Evolutionary conservation across 92 coral and sea anemone species (phyloP).

Genomic region (Palythoa heliodiscus): DNA sequence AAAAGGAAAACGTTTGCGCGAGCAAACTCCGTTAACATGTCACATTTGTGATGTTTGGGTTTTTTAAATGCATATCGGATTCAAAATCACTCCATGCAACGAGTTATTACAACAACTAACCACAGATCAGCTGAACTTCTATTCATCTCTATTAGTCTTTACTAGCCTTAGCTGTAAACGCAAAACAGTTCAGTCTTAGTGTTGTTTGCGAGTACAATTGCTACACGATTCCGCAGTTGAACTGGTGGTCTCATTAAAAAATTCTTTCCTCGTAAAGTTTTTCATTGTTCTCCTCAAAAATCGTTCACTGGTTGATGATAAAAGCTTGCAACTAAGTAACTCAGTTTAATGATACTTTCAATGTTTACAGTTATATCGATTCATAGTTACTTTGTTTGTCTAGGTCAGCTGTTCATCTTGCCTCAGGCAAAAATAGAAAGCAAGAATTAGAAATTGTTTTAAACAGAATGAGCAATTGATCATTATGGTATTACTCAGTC

Average conservation of each 20-base stretch:
- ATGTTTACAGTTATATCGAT: background rate
- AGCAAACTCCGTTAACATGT: too few species aligned
- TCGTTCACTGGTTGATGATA: background rate
- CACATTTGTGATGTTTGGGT: too few species aligned
- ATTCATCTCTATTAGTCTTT: conserved; percentile 12
- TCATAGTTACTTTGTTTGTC: background rate
- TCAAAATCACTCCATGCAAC: too few species aligned
- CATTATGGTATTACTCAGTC: too few species aligned
- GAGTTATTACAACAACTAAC: conserved; percentile 25
- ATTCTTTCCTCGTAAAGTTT: too few species aligned
- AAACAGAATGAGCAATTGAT: background rate
- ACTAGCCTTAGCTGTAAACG: background rate
- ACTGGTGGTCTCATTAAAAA: background rate
- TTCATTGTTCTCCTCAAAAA: background rate
- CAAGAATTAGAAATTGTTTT: background rate
- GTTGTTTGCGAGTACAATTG: background rate
- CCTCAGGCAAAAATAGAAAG: background rate
- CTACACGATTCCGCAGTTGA: background rate
- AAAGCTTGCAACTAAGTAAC: too few species aligned
- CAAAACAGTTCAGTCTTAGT: background rate
- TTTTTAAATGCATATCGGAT: too few species aligned
- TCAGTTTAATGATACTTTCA: background rate
- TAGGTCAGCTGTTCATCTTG: background rate
- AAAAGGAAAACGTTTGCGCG: too few species aligned
- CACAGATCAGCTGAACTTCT: background rate